Base-by-base conservation (phyloP, 2,113 vertebrate species). In the Alexandromys fortis region DNA sequence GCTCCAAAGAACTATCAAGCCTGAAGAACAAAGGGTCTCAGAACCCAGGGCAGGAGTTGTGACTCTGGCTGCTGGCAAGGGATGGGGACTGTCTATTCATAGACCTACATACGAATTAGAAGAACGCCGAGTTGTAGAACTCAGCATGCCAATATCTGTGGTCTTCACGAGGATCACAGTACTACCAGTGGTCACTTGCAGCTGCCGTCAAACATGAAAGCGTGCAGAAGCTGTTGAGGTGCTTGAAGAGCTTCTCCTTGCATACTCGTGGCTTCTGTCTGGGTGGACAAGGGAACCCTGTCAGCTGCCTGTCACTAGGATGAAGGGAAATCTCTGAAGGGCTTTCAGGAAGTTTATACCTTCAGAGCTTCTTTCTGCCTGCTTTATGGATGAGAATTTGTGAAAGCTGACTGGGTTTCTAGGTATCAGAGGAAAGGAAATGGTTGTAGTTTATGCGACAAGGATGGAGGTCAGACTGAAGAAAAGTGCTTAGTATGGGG, bases 401-500 rank as follows among this genome's bases (percentile, higher is more conserved):
- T 17, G 9, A n/a, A 38, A 2, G n/a, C 3, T n/a, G 11, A 30
- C 6, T 49, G 2, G 13, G 2, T 45, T 45, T 9, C 63, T 45
- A 33, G 17, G 58, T 5, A 52, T 65, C 24, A 88, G 38, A 52
- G 14, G n/a, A 26, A 83, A 58, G 14, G 21, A 86, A 92, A 49
- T 7, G 13, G 9, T 58, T 38, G 3, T 1, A 67, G 21, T 63
- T 33, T 33, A 63, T 8, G 38, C 22, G 75, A 88, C 3, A 63
- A 58, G 28, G 5, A 49, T 19, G 16, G n/a, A 38, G 38, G 33
- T 86, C 38, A 73, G 49, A 58, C 10, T 7, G 8, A 87, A 61
- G 4, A 93, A 38, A n/a, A 28, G 6, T 13, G 1, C 0, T 30
- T 55, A 2, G 16, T 26, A 11, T 4, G 2, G 0, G 35, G n/a